These are phyloP conservation scores for Willisornis vidua DNA, from an alignment of 2,113 vertebrate genomes.

Conservation along the genomic window DNA sequence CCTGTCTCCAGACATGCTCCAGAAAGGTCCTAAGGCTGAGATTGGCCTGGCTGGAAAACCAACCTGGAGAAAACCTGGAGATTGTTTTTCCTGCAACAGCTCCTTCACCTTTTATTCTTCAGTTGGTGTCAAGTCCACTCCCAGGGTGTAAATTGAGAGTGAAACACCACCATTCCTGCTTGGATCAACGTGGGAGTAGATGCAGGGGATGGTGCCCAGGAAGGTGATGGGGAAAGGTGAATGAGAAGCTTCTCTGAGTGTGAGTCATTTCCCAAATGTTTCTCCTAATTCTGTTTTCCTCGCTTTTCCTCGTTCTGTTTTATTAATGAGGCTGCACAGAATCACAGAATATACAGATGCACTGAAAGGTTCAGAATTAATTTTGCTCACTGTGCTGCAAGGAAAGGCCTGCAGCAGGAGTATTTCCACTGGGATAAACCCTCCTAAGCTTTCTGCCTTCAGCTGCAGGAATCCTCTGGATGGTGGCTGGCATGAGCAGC, in stretches of 20 bases:
- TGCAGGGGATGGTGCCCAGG: neutral
- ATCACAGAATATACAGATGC: neutral
- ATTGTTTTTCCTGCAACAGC: neutral
- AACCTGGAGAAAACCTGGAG: neutral
- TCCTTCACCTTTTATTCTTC: neutral
- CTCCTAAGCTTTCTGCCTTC: neutral
- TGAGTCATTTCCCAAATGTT: neutral
- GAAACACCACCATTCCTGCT: neutral
- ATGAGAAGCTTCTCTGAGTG: neutral
- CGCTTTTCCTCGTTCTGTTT: accelerated
- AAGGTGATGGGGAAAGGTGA: neutral
- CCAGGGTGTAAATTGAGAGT: neutral
- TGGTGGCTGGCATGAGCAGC: neutral
- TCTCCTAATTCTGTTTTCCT: neutral
- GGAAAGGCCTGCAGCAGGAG: neutral
- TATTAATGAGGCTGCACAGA: neutral
- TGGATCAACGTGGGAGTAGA: neutral
- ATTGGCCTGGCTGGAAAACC: neutral
- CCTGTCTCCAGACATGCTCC: neutral
- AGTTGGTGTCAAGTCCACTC: neutral
- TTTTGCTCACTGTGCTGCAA: accelerated
- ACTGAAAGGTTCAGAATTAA: neutral
- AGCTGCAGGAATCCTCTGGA: neutral
- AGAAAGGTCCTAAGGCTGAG: neutral
- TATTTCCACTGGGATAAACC: neutral